phyloP scores from a whole-genome alignment of 2,797 vertebrate species.

The Anas georgica region DNA sequence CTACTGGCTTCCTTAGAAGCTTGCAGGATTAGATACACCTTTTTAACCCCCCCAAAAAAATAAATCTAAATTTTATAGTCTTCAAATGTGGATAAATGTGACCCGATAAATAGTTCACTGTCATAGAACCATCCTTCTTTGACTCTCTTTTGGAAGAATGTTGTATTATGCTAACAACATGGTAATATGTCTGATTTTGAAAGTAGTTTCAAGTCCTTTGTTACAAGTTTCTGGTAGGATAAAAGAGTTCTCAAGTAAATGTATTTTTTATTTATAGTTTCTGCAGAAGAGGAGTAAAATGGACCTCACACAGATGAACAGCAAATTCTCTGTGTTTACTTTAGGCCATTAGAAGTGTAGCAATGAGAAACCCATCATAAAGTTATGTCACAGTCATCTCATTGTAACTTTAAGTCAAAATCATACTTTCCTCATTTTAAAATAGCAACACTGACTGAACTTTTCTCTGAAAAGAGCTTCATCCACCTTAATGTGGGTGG shows the following conservation, averaged over 20 bases:
- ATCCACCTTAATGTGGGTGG: not conserved
- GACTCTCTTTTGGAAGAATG: not conserved
- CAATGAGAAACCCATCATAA: not conserved
- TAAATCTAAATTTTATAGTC: not conserved
- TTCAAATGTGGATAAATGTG: not conserved
- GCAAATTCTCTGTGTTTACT: not conserved
- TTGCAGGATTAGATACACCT: not conserved
- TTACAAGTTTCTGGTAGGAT: not conserved
- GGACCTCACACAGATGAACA: not conserved
- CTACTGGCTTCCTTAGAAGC: not conserved
- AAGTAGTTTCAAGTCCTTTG: not conserved
- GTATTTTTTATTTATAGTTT: not conserved
- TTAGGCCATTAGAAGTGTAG: not conserved
- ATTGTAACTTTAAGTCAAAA: not conserved
- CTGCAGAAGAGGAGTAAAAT: not conserved
- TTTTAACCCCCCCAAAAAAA: not conserved
- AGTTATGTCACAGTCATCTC: not conserved
- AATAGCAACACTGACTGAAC: not conserved
- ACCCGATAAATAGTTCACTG: not conserved
- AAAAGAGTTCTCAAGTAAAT: not conserved
- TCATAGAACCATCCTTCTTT: not conserved
- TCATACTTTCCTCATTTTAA: not conserved
- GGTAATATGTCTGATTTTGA: not conserved
- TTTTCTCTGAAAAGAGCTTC: not conserved
- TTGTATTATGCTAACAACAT: not conserved